These are phyloP conservation scores for Hylaea fasciaria DNA, from an alignment of 2,888 invertebrate genomes.

Conservation along the genomic window DNA sequence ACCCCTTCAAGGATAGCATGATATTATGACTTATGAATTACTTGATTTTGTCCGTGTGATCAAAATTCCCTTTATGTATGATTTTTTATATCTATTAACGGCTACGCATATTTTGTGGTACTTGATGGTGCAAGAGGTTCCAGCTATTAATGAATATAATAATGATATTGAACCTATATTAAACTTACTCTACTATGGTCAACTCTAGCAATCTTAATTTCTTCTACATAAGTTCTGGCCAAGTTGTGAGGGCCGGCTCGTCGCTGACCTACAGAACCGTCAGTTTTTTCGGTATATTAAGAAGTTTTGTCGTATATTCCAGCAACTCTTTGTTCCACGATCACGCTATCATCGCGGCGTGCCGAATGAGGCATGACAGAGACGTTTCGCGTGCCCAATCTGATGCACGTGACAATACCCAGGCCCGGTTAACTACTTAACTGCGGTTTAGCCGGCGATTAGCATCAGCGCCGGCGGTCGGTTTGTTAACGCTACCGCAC, in stretches of 20 bases:
- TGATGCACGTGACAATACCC: conserved; percentile 63
- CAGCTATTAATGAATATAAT: too few relatives aligned
- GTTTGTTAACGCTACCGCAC: conserved; percentile 40
- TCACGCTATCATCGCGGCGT: conserved; percentile 35
- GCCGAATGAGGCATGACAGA: conserved; percentile 45
- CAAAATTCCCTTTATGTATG: too few relatives aligned
- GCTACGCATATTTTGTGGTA: too few relatives aligned
- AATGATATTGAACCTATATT: too few relatives aligned
- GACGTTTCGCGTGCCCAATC: conserved; percentile 55
- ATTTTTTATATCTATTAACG: too few relatives aligned
- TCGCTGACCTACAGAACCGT: neutral
- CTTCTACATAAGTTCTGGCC: neutral
- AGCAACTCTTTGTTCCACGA: conserved; percentile 30
- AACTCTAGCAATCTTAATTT: too few relatives aligned
- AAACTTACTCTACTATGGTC: too few relatives aligned
- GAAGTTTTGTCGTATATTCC: conserved; percentile 5
- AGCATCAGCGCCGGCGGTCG: conserved; percentile 26
- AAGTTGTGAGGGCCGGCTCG: neutral
- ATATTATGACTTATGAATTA: too few relatives aligned
- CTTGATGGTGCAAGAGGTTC: too few relatives aligned
- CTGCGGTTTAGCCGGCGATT: conserved; percentile 29
- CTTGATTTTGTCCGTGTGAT: too few relatives aligned
- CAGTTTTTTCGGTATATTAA: neutral
- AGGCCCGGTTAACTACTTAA: conserved; percentile 20
- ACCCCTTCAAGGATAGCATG: too few relatives aligned